Percentiles rank a stretch among this genome's conserved stretches.
Evolutionary conservation across 2,888 invertebrate species (phyloP).

Genomic region (Molorchus minor): DNA sequence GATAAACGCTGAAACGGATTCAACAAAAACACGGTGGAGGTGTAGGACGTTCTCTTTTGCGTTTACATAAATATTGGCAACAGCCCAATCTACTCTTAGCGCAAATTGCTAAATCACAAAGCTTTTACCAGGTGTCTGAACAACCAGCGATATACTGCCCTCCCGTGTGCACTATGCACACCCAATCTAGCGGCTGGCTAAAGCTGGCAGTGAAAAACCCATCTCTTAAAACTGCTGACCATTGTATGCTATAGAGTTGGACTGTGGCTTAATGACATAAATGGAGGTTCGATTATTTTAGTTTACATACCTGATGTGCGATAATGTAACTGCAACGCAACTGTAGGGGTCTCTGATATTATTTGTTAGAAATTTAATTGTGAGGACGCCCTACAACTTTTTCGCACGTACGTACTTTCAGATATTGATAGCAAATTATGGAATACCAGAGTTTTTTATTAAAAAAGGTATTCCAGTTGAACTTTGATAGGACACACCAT

Average conservation of each 20-base stretch:
- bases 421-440: no score
- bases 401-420: no score
- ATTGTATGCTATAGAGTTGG: slow-evolving; percentile 36
- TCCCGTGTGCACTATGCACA: slow-evolving; percentile 25
- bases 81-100: slow-evolving; percentile 42
- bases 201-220: slow-evolving; percentile 31
- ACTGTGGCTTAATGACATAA: slow-evolving; percentile 34
- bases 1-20: no score
- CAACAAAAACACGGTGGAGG: no score
- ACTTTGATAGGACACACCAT: no score
- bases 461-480: no score
- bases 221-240: slow-evolving; percentile 31
- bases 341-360: no score
- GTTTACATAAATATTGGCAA: slow-evolving; percentile 41
- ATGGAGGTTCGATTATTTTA: slow-evolving; percentile 26
- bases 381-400: no score
- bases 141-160: slow-evolving; percentile 36
- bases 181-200: slow-evolving; percentile 27
- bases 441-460: no score
- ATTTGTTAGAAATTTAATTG: no score
- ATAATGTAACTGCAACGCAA: no score
- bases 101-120: slow-evolving; percentile 54
- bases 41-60: slow-evolving; percentile 42
- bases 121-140: slow-evolving; percentile 49
- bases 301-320: slow-evolving; percentile 11